phyloP scores from a whole-genome alignment of 1,140 invertebrate species.

The Camponotus pennsylvanicus region DNA sequence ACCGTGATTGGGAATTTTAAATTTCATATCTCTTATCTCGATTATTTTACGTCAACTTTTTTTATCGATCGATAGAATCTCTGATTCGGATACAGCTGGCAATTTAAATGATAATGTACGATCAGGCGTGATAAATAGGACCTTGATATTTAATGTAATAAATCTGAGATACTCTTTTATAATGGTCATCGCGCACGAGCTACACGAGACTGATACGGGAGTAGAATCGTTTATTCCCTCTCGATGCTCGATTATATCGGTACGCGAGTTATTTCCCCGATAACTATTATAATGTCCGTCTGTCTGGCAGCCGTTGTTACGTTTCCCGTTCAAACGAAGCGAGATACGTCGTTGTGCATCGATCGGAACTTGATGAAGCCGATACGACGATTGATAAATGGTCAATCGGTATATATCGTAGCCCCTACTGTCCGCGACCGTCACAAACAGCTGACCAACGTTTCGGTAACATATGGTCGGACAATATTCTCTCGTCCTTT shows the following conservation, averaged over 20 bases:
- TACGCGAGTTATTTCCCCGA: slow-evolving; percentile 13
- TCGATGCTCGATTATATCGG: slow-evolving; percentile 3
- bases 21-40: not conserved
- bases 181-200: not conserved
- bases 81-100: not conserved
- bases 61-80: not conserved
- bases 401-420: slow-evolving; percentile 50
- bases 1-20: not conserved
- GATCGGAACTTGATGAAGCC: slow-evolving; percentile 25
- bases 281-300: slow-evolving; percentile 28
- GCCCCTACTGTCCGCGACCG: slow-evolving; percentile 35
- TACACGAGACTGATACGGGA: not conserved
- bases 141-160: not conserved
- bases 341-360: slow-evolving; percentile 5
- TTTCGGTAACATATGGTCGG: slow-evolving; percentile 73
- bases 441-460: slow-evolving; percentile 72
- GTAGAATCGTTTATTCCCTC: not conserved
- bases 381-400: slow-evolving; percentile 73
- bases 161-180: not conserved
- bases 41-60: not conserved
- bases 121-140: not conserved
- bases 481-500: slow-evolving; percentile 71
- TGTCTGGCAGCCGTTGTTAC: slow-evolving; percentile 26
- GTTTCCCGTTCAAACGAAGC: slow-evolving; percentile 45
- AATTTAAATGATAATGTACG: not conserved